phyloP scores from a whole-genome alignment of 2,113 vertebrate species.

The Pseudopipra pipra region DNA sequence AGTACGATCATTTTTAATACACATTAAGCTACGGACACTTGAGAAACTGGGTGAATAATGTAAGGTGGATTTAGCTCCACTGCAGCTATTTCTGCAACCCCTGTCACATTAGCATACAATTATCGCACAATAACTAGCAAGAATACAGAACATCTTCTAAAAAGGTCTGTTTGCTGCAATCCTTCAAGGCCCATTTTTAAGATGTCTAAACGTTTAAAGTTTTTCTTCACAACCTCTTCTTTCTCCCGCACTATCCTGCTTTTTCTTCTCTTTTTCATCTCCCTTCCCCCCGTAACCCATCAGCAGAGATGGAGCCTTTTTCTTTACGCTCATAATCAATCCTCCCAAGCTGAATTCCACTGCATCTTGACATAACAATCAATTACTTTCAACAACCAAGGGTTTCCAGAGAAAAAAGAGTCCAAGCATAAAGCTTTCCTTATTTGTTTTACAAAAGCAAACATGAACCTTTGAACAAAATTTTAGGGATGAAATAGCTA shows the following conservation, averaged over 20 bases:
- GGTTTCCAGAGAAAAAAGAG: slow-evolving; percentile 10
- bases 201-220: not conserved
- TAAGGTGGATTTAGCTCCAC: not conserved
- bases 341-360: slow-evolving; percentile 40
- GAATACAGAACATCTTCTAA: not conserved
- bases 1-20: not conserved
- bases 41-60: not conserved
- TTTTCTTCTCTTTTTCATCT: slow-evolving; percentile 27
- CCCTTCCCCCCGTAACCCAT: not conserved
- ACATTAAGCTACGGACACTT: not conserved
- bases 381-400: slow-evolving; percentile 44
- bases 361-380: slow-evolving; percentile 60
- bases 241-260: accelerated
- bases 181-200: not conserved
- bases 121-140: not conserved
- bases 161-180: not conserved
- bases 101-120: not conserved
- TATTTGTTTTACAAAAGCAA: slow-evolving; percentile 52
- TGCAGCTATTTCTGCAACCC: not conserved
- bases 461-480: slow-evolving; percentile 32
- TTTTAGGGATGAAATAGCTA: slow-evolving; percentile 1
- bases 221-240: not conserved
- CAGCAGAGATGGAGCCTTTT: slow-evolving; percentile 16
- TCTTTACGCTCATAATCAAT: slow-evolving; percentile 59
- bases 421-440: slow-evolving; percentile 6